Percentiles rank a stretch among this genome's conserved stretches.
phyloP scores from a whole-genome alignment of 2,888 invertebrate species.

The Lasioglossum oenotherae region DNA sequence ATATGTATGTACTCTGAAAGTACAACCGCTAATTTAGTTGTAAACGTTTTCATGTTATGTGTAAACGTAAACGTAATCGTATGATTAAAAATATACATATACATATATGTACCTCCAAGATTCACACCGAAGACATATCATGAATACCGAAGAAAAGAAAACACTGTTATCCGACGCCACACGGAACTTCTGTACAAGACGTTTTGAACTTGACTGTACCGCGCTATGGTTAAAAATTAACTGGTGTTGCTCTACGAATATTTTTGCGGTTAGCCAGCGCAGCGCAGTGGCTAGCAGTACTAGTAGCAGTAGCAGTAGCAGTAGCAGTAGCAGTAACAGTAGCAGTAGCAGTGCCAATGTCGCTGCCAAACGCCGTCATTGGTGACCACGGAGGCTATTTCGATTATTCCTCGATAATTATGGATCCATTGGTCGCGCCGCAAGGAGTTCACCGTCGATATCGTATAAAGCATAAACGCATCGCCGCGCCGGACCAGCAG shows the following conservation, averaged over 20 bases:
- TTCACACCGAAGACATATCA: neutral
- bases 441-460: neutral
- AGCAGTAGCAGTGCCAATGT: conserved; percentile 21
- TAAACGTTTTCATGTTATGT: neutral
- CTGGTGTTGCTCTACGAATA: conserved; percentile 23
- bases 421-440: conserved; percentile 25
- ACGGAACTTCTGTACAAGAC: neutral
- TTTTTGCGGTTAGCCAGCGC: conserved; percentile 16
- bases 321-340: neutral
- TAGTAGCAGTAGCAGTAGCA: neutral
- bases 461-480: neutral
- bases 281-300: neutral
- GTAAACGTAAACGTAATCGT: neutral
- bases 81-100: neutral
- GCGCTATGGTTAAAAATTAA: conserved; percentile 32
- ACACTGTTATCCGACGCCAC: neutral
- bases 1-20: neutral
- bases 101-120: conserved; percentile 30
- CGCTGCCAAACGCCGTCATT: conserved; percentile 41
- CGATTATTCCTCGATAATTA: conserved; percentile 50
- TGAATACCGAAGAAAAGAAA: neutral
- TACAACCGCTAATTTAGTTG: neutral
- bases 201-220: neutral
- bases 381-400: conserved; percentile 46
- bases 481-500: neutral